These are phyloP conservation scores for Pseudopodoces humilis DNA, from an alignment of 2,113 vertebrate genomes.

Conservation along the genomic window DNA sequence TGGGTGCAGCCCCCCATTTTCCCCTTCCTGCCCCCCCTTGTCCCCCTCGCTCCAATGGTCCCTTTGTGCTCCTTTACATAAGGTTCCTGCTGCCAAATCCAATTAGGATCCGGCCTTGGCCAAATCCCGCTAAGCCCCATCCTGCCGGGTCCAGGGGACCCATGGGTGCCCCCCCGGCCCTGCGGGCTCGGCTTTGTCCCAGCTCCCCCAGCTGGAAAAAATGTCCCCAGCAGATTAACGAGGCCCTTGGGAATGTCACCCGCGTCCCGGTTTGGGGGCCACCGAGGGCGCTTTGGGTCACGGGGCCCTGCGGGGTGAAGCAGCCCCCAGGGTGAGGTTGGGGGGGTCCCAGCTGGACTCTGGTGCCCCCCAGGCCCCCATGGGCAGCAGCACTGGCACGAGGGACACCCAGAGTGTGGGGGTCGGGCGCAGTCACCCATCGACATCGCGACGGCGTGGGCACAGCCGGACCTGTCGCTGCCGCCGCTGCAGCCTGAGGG, in stretches of 20 bases:
- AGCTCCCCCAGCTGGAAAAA: conserved; percentile 1
- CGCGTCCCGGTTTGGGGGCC: not conserved
- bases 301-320: not conserved
- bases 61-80: conserved; percentile 26
- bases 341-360: not conserved
- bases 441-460: conserved; percentile 72
- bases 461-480: conserved; percentile 75
- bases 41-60: not conserved
- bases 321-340: not conserved
- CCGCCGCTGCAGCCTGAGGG: conserved; percentile 74
- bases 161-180: not conserved
- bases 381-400: conserved; percentile 84
- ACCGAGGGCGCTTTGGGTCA: not conserved
- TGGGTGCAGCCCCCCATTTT: not conserved
- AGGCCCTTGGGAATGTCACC: not conserved
- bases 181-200: not conserved
- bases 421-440: conserved; percentile 86
- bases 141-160: not conserved
- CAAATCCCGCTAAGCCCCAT: conserved; percentile 31
- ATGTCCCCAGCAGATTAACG: not conserved
- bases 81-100: conserved; percentile 19
- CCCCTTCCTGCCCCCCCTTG: not conserved
- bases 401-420: conserved; percentile 81
- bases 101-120: not conserved
- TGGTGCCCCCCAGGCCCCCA: conserved; percentile 18